These are phyloP conservation scores for Mnemiopsis leidyi DNA, from an alignment of 37 sponge, comb jelly and placozoan species.

Conservation along the genomic window DNA sequence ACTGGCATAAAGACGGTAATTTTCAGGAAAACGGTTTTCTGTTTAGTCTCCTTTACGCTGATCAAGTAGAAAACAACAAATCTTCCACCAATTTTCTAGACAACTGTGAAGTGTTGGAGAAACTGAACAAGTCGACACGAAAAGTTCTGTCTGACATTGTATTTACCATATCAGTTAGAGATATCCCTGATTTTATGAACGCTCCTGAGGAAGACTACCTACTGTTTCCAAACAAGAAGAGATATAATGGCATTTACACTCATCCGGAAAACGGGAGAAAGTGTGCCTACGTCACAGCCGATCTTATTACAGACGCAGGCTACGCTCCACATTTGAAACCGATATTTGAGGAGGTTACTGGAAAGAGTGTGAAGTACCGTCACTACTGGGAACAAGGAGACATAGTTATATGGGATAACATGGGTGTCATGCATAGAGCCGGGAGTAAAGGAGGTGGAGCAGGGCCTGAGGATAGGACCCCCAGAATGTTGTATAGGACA, in stretches of 20 bases:
- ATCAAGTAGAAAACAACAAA: not conserved
- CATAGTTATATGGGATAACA: not conserved
- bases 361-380: not conserved
- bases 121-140: not conserved
- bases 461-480: not conserved
- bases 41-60: not conserved
- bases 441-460: not conserved
- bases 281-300: not conserved
- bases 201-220: not conserved
- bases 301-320: not conserved
- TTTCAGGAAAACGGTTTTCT: not conserved
- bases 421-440: not conserved
- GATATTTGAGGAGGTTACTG: not conserved
- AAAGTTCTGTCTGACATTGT: not conserved
- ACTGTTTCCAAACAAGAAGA: not conserved
- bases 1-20: slow-evolving; percentile 3
- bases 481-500: not conserved
- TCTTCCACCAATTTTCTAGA: not conserved
- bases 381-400: not conserved
- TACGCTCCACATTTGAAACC: not conserved
- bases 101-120: not conserved
- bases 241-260: not conserved
- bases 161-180: not conserved
- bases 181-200: not conserved
- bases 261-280: not conserved